phyloP scores from a whole-genome alignment of 2,888 invertebrate genomes.

The Quadroppia sp. region DNA sequence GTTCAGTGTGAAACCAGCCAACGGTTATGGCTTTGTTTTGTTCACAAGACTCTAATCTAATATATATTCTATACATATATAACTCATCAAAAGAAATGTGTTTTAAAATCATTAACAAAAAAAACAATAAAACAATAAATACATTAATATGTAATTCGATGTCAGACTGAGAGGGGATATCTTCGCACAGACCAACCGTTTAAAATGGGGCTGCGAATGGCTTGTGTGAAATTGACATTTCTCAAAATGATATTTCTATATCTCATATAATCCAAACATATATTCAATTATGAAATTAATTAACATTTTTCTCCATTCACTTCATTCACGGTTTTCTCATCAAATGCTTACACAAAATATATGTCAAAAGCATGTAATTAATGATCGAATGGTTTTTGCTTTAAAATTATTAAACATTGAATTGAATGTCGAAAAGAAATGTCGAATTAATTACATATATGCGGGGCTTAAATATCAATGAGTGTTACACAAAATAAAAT shows the following conservation, averaged over 20 bases:
- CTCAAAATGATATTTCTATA: slow-evolving; percentile 5
- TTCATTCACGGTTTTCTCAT: neutral
- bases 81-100: no score
- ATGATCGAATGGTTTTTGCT: neutral
- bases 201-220: slow-evolving; percentile 33
- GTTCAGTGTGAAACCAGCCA: no score
- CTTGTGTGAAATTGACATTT: slow-evolving; percentile 34
- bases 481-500: no score
- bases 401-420: neutral
- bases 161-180: slow-evolving; percentile 6
- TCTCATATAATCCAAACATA: neutral
- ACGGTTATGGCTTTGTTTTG: no score
- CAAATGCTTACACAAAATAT: no score
- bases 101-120: no score
- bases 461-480: no score
- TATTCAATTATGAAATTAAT: neutral
- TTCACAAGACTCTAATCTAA: no score
- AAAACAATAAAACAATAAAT: no score
- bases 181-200: slow-evolving; percentile 23
- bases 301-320: neutral
- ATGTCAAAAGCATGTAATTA: neutral
- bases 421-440: neutral
- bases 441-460: neutral
- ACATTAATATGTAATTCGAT: neutral
- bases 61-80: no score